phyloP scores from a whole-genome alignment of 2,113 vertebrate species.

The Plotosus lineatus region DNA sequence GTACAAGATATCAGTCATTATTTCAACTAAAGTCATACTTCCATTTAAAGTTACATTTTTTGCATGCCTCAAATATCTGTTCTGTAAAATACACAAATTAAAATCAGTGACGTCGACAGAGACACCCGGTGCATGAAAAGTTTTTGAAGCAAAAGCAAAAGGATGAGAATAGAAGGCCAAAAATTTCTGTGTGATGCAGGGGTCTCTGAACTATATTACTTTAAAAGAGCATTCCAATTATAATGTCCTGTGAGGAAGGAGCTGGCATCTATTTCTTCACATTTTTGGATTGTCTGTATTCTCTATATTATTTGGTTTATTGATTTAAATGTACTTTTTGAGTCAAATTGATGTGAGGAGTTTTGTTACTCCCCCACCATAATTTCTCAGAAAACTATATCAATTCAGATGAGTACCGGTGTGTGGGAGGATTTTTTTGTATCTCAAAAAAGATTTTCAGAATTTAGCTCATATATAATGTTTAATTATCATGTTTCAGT shows the following conservation, averaged over 20 bases:
- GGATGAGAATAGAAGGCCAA: conserved; percentile 12
- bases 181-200: conserved; percentile 29
- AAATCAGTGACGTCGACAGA: conserved; percentile 5
- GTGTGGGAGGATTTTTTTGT: neutral
- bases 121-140: neutral
- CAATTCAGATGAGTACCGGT: neutral
- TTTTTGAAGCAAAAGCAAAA: conserved; percentile 10
- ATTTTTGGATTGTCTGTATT: neutral
- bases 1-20: neutral
- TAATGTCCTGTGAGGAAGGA: conserved; percentile 1
- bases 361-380: neutral
- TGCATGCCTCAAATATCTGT: conserved; percentile 1
- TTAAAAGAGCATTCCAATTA: conserved; percentile 35
- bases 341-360: neutral
- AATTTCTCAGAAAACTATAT: neutral
- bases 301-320: neutral
- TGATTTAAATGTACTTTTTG: neutral
- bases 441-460: neutral
- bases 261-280: conserved; percentile 16
- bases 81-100: conserved; percentile 20
- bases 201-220: conserved; percentile 44
- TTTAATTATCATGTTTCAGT: neutral
- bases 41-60: neutral
- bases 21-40: neutral
- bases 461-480: neutral